Base-by-base conservation (phyloP, 2,113 vertebrate species). In the Lipotes vexillifer region DNA sequence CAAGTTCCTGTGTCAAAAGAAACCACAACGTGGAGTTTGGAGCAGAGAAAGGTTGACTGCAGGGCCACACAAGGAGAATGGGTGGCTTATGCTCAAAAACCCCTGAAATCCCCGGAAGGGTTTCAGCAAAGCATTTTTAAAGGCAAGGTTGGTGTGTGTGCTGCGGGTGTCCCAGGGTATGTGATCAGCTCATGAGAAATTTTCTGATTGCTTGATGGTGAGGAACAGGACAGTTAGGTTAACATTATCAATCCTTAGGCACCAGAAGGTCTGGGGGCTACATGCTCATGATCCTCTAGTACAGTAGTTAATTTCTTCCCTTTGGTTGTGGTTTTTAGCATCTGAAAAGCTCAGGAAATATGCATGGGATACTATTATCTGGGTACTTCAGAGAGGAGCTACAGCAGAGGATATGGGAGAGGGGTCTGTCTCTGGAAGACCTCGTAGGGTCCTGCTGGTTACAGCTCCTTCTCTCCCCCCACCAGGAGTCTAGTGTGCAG, bases 401-500 rank as follows among this genome's bases (percentile, higher is more conserved):
- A 1, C 17, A 77, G 17, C 74, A 7, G 46, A 52, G 2, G 9
- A 4, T 12, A 57, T 57, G 55, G 20, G 9, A 44, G 44, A 21
- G 17, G 36, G 44, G 29, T 21, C 29, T 20, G 17, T 0, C 2
- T 5, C 17, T 3, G 5, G 29, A 33, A 52, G 74, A 12, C 46
- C 74, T 17, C 17, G 3, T 46, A 13, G 44, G 1, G 75, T 78
- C 49, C 75, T 23, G 31, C 12, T 12, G 17, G 44, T 21, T 13
- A 21, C 10, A 49, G 31, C 1, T 0, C 20, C 1, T 23, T 49
- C 4, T 2, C 5, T 14, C 27, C 21, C 14, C 25, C 1, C 2
- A 46, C 31, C 13, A 12, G 13, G 44, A 55, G 13, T 74, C 52
- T 11, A 61, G 20, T 1, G 15, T 46, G 33, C 27, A 68, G 23